Conservation (phyloP, 2,113 vertebrate genomes). For the Stegostoma tigrinum region DNA sequence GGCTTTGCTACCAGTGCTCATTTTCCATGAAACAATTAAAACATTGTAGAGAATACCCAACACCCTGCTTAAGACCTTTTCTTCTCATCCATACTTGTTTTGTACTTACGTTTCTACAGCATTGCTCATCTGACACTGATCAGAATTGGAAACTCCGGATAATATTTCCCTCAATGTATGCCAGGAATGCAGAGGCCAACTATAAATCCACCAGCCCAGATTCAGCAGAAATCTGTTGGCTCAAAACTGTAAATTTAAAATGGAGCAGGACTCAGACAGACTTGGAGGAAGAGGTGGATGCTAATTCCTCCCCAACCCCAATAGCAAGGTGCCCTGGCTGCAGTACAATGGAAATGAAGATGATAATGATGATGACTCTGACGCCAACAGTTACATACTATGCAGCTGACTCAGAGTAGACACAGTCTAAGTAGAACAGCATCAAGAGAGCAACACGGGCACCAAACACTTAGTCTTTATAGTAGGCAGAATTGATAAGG, state of each 20-base stretch:
- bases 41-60: not conserved
- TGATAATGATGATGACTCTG: no score
- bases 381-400: no score
- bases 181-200: not conserved
- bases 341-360: no score
- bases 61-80: not conserved
- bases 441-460: no score
- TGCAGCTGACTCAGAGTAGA: no score
- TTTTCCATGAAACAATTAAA: no score
- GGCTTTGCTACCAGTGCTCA: no score
- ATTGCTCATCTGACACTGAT: not conserved
- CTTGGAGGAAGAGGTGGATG: not conserved
- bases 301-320: not conserved
- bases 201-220: not conserved
- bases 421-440: no score
- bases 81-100: not conserved
- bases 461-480: no score
- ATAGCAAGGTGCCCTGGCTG: no score
- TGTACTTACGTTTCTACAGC: not conserved
- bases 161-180: not conserved
- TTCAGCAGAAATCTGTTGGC: not conserved
- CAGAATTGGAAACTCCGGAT: not conserved
- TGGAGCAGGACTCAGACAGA: not conserved
- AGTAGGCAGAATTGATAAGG: no score
- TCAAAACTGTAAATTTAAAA: not conserved